A percentile compares a stretch with the other conserved stretches of the same genome.
Evolutionary conservation across 2,888 invertebrate genomes (phyloP).

Genomic region (Stomorhina lunata): DNA sequence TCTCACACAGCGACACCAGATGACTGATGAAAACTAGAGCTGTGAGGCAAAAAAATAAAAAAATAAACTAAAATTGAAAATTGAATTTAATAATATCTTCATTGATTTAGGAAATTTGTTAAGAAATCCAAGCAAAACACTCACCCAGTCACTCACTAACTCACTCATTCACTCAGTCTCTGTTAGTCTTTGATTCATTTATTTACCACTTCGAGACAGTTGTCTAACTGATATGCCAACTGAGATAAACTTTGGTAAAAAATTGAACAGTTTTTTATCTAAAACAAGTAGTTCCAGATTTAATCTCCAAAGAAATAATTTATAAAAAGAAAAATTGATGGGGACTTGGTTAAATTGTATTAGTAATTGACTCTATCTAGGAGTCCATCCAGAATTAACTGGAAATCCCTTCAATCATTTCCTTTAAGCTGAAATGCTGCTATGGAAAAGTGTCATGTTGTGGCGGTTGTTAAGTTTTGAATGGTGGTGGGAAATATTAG

Average conservation of each 20-base stretch:
- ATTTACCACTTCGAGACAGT: conserved; percentile 21
- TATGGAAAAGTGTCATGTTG: conserved; percentile 23
- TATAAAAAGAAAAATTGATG: background rate
- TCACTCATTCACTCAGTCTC: conserved; percentile 36
- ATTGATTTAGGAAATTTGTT: conserved; percentile 49
- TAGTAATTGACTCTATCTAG: background rate
- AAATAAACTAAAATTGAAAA: conserved; percentile 34
- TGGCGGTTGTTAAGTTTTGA: background rate
- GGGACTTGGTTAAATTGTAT: too few relatives aligned
- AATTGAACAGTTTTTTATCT: conserved; percentile 7
- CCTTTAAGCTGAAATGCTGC: background rate
- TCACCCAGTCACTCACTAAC: too few relatives aligned
- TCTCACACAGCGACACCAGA: too few relatives aligned
- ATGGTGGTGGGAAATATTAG: conserved; percentile 11
- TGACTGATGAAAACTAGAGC: too few relatives aligned
- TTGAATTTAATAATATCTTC: conserved; percentile 22
- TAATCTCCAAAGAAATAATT: conserved; percentile 27
- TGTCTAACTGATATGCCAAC: conserved; percentile 29
- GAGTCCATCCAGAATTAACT: background rate
- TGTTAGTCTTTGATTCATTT: too few relatives aligned
- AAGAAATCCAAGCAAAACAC: background rate
- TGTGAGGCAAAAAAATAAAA: conserved; percentile 18
- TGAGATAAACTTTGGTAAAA: conserved; percentile 21
- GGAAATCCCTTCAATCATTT: conserved; percentile 36
- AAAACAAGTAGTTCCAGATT: conserved; percentile 57